These are phyloP conservation scores for Gandaritis pyraliata DNA, from an alignment of 2,888 invertebrate genomes.

Conservation along the genomic window DNA sequence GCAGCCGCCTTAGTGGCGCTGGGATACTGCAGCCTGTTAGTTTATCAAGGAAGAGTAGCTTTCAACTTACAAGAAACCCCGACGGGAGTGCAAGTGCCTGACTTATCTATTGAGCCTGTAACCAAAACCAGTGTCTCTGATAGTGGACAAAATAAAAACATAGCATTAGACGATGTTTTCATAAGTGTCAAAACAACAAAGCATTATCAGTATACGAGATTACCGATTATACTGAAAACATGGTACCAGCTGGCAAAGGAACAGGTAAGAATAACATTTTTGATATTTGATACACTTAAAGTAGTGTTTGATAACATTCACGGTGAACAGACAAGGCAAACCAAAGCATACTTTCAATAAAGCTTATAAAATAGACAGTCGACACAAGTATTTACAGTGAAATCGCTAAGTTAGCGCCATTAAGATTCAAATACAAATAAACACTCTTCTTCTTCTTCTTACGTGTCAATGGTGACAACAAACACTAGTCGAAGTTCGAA, in stretches of 20 bases:
- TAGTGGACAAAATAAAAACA: constrained; percentile 79
- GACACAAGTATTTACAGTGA: neutral
- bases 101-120: constrained; percentile 79
- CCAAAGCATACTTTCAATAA: constrained; percentile 18
- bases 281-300: constrained; percentile 1
- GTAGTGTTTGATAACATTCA: constrained; percentile 28
- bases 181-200: constrained; percentile 98
- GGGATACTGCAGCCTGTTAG: constrained; percentile 85
- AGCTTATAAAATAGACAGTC: constrained; percentile 10
- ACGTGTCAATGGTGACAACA: too few relatives aligned
- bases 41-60: constrained; percentile 84
- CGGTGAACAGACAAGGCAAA: neutral
- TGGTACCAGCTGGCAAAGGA: constrained; percentile 97
- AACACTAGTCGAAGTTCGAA: too few relatives aligned
- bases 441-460: too few relatives aligned
- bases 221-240: constrained; percentile 95
- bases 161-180: constrained; percentile 93
- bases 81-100: constrained; percentile 72
- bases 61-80: constrained; percentile 80
- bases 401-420: constrained; percentile 30
- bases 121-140: constrained; percentile 73
- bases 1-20: constrained; percentile 81
- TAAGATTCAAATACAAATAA: constrained; percentile 30
- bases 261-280: constrained; percentile 87
- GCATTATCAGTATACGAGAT: constrained; percentile 92